Base-by-base conservation (phyloP, 2,888 invertebrate species). In the Dinocampus coccinellae region DNA sequence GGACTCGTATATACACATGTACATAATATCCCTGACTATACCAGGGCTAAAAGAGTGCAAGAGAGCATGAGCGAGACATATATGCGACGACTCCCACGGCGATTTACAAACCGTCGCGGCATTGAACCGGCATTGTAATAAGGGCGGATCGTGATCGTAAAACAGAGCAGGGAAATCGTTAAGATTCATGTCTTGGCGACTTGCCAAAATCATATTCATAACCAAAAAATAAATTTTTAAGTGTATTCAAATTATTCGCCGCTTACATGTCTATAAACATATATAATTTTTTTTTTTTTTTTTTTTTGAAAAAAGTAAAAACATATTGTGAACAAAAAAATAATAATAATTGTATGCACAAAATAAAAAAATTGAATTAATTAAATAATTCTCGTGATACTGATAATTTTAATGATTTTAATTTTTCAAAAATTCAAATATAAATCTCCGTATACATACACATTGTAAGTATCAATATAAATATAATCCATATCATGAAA, bases 111-210 rank as follows among this genome's bases (percentile, higher is more conserved):
- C 73, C 75, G 52, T 62, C 76, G 73, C 24, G 55, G 26, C 47
- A 39, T 39, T 39, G 39, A 39, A 39, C 39, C 42, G 62, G 75
- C 76, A 73, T 77, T 79, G 76, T 75, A 80, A 80, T 78, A 79
- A 80, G 79, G 80, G 80, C 78, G 78, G 76, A 78, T 80, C 77
- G 73, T 68, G 70, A 71, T 80, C 80, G 76, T 80, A 80, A 80
- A 80, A 69, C 70, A 60, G 34, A 63, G 69, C 75, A 78, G 74
- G 73, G 75, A 66, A 75, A 80, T 80, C 80, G 76, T 79, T 78
- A 79, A 80, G 34, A 78, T 79, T 79, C 77, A 74, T 77, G 76
- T 69, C 53, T 71, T 69, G 60, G 6, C 39, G 63, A 36, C 53
- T 61, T 58, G 34, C 29, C 24, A 52, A 39, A 52, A 47, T 39